A percentile compares a stretch with the other conserved stretches of the same genome.
Conservation (phyloP, 2,888 invertebrate species). For the Agapostemon virescens region DNA sequence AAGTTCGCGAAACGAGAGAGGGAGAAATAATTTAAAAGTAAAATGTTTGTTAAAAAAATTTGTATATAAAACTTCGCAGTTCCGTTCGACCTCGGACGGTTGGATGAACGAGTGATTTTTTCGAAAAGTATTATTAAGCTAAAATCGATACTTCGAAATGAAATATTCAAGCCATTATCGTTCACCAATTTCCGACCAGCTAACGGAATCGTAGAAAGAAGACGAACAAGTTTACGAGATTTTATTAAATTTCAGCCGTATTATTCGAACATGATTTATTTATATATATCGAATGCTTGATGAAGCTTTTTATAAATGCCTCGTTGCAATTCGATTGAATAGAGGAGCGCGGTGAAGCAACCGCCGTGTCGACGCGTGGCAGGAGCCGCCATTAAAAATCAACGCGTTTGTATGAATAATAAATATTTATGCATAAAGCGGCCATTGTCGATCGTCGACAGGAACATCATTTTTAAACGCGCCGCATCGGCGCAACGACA, state of each 20-base stretch:
- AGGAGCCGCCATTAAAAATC: slow-evolving; percentile 32
- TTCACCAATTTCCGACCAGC: not conserved
- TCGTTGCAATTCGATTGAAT: slow-evolving; percentile 28
- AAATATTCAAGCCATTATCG: not conserved
- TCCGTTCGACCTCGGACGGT: no score
- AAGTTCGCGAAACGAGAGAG: no score
- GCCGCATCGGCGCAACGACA: not conserved
- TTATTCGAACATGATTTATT: slow-evolving; percentile 17
- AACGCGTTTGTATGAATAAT: slow-evolving; percentile 6
- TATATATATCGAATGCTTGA: not conserved
- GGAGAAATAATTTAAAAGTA: no score
- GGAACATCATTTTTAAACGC: slow-evolving; percentile 26
- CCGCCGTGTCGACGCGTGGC: not conserved
- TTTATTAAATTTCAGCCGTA: not conserved
- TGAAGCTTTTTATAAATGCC: slow-evolving; percentile 17
- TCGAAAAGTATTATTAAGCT: not conserved
- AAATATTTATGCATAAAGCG: slow-evolving; percentile 5
- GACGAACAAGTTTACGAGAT: not conserved
- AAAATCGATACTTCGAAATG: not conserved
- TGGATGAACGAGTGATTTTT: not conserved
- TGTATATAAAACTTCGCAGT: not conserved
- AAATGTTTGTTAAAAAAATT: no score
- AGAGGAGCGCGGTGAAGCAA: slow-evolving; percentile 21
- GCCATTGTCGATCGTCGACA: slow-evolving; percentile 10
- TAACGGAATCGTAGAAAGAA: not conserved